phyloP scores from a whole-genome alignment of 2,797 vertebrate genomes.

The Botia almorhae region DNA sequence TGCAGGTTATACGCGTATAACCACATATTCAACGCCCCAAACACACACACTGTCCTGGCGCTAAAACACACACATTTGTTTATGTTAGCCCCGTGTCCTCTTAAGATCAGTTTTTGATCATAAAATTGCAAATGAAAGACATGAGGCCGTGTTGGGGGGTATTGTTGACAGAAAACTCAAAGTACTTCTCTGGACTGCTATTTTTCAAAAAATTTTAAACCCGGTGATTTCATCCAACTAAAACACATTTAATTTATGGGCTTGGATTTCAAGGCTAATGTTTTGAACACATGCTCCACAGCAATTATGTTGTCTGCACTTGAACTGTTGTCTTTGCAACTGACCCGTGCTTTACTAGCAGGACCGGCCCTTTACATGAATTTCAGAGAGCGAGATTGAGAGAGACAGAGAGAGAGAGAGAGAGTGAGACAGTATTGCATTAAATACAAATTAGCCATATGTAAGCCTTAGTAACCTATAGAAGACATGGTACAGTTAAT shows the following conservation, averaged over 20 bases:
- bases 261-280: slow-evolving; percentile 50
- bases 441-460: neutral
- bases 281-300: slow-evolving; percentile 54
- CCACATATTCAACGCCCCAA: no score
- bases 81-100: slow-evolving; percentile 28
- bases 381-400: neutral
- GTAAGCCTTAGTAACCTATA: neutral
- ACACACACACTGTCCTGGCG: slow-evolving; percentile 34
- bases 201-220: slow-evolving; percentile 39
- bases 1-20: no score
- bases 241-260: slow-evolving; percentile 62
- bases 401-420: neutral
- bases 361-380: slow-evolving; percentile 13
- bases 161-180: slow-evolving; percentile 29
- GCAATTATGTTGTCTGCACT: slow-evolving; percentile 54
- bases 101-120: slow-evolving; percentile 47
- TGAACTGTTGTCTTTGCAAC: slow-evolving; percentile 58
- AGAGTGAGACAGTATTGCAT: neutral
- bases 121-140: slow-evolving; percentile 46
- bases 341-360: slow-evolving; percentile 56
- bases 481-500: neutral
- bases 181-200: slow-evolving; percentile 34
- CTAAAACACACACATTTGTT: slow-evolving; percentile 36
- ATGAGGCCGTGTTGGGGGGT: slow-evolving; percentile 28
- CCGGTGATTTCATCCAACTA: slow-evolving; percentile 51